Conservation (phyloP, 2,113 vertebrate genomes). For the Platichthys stellatus region DNA sequence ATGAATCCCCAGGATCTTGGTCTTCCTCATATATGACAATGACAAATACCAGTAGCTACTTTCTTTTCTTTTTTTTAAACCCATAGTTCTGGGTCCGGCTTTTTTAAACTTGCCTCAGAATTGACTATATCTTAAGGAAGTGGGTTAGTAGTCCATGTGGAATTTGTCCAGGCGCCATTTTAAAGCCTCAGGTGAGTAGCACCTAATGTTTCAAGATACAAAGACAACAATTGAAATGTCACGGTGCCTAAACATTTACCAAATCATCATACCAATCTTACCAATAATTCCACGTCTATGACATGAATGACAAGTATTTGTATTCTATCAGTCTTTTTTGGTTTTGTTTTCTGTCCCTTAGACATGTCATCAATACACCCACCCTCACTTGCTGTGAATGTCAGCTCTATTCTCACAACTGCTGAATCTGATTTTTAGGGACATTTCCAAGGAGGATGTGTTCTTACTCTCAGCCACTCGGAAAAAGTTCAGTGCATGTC, state of each 20-base stretch:
- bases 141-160: conserved; percentile 74
- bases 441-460: neutral
- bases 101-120: conserved; percentile 66
- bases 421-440: neutral
- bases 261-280: too few species aligned
- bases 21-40: conserved; percentile 71
- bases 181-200: conserved; percentile 17
- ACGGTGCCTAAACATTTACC: neutral
- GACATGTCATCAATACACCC: too few species aligned
- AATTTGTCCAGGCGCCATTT: conserved; percentile 43
- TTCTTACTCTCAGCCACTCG: too few species aligned
- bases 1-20: conserved; percentile 62
- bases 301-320: too few species aligned
- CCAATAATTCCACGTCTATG: too few species aligned
- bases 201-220: conserved; percentile 9
- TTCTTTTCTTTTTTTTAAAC: conserved; percentile 11
- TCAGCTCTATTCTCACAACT: too few species aligned
- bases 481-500: too few species aligned
- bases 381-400: neutral
- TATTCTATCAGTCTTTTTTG: neutral
- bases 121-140: conserved; percentile 57
- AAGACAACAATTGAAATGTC: neutral
- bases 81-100: conserved; percentile 59
- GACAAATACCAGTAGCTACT: conserved; percentile 70
- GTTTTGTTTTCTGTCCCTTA: neutral